Evolutionary conservation across 2,888 invertebrate genomes (phyloP).

Genomic region (Nasonovia ribisnigri): DNA sequence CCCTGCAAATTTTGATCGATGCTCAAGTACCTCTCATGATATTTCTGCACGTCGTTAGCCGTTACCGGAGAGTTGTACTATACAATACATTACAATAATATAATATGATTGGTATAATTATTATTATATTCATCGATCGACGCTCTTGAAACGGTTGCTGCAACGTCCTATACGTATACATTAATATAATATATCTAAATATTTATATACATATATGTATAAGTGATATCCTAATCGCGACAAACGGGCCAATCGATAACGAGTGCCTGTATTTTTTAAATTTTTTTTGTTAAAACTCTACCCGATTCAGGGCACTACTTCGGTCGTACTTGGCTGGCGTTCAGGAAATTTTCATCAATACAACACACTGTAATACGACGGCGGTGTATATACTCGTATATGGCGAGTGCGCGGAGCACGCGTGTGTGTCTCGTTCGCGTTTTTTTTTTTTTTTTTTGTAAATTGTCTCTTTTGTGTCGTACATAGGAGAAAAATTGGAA

Average conservation of each 20-base stretch:
- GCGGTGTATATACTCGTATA: not conserved
- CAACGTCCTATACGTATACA: not conserved
- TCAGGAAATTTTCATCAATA: conserved; percentile 27
- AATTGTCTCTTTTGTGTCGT: conserved; percentile 61
- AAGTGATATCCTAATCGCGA: not conserved
- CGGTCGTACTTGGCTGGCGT: conserved; percentile 28
- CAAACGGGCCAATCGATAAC: not conserved
- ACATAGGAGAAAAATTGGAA: conserved; percentile 15
- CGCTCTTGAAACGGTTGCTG: not conserved
- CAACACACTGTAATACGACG: not conserved
- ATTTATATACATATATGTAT: not conserved
- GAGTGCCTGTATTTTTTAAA: not conserved
- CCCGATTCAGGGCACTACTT: not conserved
- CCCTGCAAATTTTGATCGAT: not conserved
- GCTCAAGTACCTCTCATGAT: not conserved
- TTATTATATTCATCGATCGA: not conserved
- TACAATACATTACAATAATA: not conserved
- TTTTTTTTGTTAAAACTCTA: not conserved
- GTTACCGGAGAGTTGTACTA: not conserved
- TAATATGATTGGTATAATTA: not conserved
- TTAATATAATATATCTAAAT: not conserved
- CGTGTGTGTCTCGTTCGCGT: not conserved
- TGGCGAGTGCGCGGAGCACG: not conserved
- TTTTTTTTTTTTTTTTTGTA: conserved; percentile 41
- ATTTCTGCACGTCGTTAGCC: not conserved